phyloP scores from a whole-genome alignment of 1,140 invertebrate genomes.

The Propsilocerus akamusi region DNA sequence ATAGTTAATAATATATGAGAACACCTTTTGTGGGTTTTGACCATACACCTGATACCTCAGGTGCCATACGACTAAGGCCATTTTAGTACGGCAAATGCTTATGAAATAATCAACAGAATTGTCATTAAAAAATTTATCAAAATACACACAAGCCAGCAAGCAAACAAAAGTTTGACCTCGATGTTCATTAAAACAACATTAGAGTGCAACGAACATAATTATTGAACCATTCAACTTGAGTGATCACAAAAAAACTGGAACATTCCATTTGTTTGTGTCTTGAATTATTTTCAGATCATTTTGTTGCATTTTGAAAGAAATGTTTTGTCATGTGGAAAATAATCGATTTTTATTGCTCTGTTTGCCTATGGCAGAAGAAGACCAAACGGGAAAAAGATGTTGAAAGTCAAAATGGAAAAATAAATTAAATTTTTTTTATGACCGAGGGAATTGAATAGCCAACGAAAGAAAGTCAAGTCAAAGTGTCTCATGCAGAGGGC shows the following conservation, averaged over 20 bases:
- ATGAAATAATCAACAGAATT: too few relatives aligned
- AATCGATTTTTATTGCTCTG: neutral
- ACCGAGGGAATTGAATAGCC: too few relatives aligned
- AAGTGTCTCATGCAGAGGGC: too few relatives aligned
- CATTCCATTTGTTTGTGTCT: neutral
- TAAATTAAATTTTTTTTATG: too few relatives aligned
- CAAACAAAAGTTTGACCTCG: neutral
- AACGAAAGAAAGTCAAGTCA: too few relatives aligned
- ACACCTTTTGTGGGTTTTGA: too few relatives aligned
- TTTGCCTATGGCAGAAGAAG: neutral
- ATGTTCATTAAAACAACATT: slow-evolving; percentile 2
- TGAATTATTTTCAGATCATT: neutral
- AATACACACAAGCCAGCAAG: neutral
- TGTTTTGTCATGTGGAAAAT: slow-evolving; percentile 1
- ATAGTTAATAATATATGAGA: too few relatives aligned
- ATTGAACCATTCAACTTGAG: neutral
- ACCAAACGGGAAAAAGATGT: neutral
- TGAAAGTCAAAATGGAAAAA: too few relatives aligned
- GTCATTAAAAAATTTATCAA: slow-evolving; percentile 4
- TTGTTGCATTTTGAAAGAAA: neutral
- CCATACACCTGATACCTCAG: too few relatives aligned
- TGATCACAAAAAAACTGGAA: neutral
- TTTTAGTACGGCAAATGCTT: too few relatives aligned
- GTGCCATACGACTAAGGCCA: too few relatives aligned
- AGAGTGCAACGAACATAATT: neutral